Conservation (phyloP, 1,140 invertebrate genomes). For the Cherax quadricarinatus region DNA sequence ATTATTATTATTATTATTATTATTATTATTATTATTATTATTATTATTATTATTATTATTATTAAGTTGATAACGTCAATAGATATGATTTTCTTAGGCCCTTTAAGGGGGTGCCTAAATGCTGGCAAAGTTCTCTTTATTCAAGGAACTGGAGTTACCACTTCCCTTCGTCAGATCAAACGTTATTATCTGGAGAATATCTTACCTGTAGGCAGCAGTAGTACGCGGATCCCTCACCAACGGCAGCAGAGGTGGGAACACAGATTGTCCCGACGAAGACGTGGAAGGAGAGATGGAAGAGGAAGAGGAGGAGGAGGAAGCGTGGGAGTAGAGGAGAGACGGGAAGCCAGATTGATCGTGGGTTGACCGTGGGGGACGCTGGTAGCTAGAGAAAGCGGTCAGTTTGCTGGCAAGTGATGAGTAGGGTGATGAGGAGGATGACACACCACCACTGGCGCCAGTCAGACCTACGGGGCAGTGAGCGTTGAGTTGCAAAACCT, state of each 20-base stretch:
- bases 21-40: too few relatives aligned
- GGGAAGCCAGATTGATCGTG: slow-evolving; percentile 34
- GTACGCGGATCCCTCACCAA: slow-evolving; percentile 42
- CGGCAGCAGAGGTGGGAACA: slow-evolving; percentile 52
- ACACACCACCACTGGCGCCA: background rate
- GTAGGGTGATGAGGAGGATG: slow-evolving; percentile 34
- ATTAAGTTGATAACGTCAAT: too few relatives aligned
- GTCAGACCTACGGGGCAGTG: slow-evolving; percentile 31
- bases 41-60: too few relatives aligned
- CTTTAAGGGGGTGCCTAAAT: too few relatives aligned
- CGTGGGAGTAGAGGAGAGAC: slow-evolving; percentile 53
- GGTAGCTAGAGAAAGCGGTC: slow-evolving; percentile 35
- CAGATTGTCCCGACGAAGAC: slow-evolving; percentile 17
- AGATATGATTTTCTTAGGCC: too few relatives aligned
- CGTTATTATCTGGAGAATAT: background rate
- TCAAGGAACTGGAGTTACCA: too few relatives aligned
- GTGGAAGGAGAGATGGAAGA: slow-evolving; percentile 27
- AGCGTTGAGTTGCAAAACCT: too few relatives aligned
- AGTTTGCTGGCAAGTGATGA: slow-evolving; percentile 45
- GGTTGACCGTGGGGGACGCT: slow-evolving; percentile 29
- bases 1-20: too few relatives aligned
- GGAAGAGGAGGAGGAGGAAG: slow-evolving; percentile 30
- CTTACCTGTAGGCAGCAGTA: slow-evolving; percentile 42
- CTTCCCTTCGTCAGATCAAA: too few relatives aligned
- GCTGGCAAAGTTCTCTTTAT: too few relatives aligned